Percentiles rank a stretch among this genome's conserved stretches.
phyloP scores from a whole-genome alignment of 2,888 invertebrate genomes.

The Scaeva pyrastri region DNA sequence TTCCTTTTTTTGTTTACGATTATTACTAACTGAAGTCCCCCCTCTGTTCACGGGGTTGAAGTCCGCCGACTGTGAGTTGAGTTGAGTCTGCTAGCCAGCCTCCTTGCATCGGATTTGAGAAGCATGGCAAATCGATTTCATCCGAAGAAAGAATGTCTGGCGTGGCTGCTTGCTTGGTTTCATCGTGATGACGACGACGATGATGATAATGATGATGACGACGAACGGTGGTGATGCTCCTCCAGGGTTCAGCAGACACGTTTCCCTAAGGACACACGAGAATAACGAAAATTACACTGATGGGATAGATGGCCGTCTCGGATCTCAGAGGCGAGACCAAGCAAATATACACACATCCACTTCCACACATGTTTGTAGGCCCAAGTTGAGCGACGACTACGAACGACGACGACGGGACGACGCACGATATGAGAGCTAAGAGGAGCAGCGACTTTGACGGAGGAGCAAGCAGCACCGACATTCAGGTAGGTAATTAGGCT shows the following conservation, averaged over 20 bases:
- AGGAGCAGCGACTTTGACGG: neutral
- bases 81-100: neutral
- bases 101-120: conserved; percentile 22
- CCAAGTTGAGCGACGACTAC: no score
- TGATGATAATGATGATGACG: conserved; percentile 32
- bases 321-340: conserved; percentile 18
- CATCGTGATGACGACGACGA: conserved; percentile 27
- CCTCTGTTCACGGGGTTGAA: conserved; percentile 7
- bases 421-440: neutral
- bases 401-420: neutral
- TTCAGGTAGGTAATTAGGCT: conserved; percentile 56
- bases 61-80: neutral
- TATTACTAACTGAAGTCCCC: conserved; percentile 25
- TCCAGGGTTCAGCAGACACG: conserved; percentile 47
- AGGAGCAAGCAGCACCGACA: conserved; percentile 16
- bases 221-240: conserved; percentile 34
- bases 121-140: conserved; percentile 71
- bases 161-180: conserved; percentile 23
- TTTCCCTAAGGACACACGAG: conserved; percentile 40
- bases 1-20: conserved; percentile 25
- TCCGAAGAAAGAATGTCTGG: conserved; percentile 63
- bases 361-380: neutral
- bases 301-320: conserved; percentile 33
- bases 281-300: conserved; percentile 55
- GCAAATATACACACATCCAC: neutral